Conservation (phyloP, 2,888 invertebrate genomes). For the Xiphydria camelus region DNA sequence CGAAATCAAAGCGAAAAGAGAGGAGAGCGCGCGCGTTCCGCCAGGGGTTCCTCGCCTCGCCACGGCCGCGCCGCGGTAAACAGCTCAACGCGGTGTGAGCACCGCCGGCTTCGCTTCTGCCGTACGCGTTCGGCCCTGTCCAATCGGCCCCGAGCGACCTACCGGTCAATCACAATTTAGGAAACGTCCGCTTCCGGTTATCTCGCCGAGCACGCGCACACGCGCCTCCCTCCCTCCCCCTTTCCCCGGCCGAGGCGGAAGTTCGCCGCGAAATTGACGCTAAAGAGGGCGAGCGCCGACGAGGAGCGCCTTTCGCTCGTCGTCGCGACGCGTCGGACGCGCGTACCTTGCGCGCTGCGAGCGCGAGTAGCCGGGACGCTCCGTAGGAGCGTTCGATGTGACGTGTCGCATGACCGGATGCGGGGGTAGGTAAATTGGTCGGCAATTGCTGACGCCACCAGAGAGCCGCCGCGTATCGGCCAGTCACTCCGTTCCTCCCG, state of each 20-base stretch:
- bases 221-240: too few relatives aligned
- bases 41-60: slow-evolving; percentile 6
- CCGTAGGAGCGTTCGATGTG: slow-evolving; percentile 47
- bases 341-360: neutral
- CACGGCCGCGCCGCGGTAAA: slow-evolving; percentile 15
- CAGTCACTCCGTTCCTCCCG: slow-evolving; percentile 43
- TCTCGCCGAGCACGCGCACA: too few relatives aligned
- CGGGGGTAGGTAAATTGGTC: slow-evolving; percentile 58
- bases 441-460: slow-evolving; percentile 58
- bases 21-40: neutral
- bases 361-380: slow-evolving; percentile 28
- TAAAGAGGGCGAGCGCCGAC: too few relatives aligned
- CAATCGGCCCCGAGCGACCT: slow-evolving; percentile 1
- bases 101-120: slow-evolving; percentile 4
- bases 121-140: slow-evolving; percentile 17
- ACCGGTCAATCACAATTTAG: slow-evolving; percentile 19
- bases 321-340: neutral
- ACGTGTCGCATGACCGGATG: slow-evolving; percentile 57
- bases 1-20: too few relatives aligned
- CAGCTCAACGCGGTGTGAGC: too few relatives aligned
- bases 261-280: too few relatives aligned
- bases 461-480: slow-evolving; percentile 53
- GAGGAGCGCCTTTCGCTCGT: too few relatives aligned
- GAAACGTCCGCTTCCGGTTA: slow-evolving; percentile 18
- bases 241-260: too few relatives aligned